Base-by-base conservation (phyloP, 2,797 vertebrate species). In the Megaceryle alcyon region DNA sequence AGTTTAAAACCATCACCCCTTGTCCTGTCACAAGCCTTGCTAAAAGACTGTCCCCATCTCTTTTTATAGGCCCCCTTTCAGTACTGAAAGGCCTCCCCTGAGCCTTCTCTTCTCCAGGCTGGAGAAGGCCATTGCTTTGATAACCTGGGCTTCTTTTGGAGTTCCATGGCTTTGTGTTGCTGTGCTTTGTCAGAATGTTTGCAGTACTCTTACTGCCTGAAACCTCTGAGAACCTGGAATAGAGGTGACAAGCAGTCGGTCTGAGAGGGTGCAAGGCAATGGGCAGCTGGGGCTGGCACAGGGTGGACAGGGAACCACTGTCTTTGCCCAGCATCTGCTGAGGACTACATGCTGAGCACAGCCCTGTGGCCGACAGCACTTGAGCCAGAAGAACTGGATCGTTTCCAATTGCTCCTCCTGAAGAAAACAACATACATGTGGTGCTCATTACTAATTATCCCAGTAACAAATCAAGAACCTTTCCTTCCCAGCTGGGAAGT, bases 271-370 rank as follows among this genome's bases (percentile, higher is more conserved):
- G 28, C 1, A 22, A 37, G 33, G 2, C 2, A 2, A 23, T 8
- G 17, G 37, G n/a, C 49, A 69, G 61, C 56, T 53, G 41, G 9
- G 60, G 13, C 26, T 61, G 21, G n/a, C 44, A 22, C 73, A 17
- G 57, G 11, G 51, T 0, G 4, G 35, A 21, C 1, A 1, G 46
- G 35, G 16, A 29, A 2, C 66, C 2, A 0, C 23, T 17, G 39
- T n/a, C n/a, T 28, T n/a, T 23, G 39, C 29, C 53, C n/a, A 17
- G 29, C 12, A 3, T 12, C 37, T 16, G 8, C 61, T 8, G 26
- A 12, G 17, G 15, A 3, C 25, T 9, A 14, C 2, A 0, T 19
- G 7, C 22, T 18, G 13, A 3, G 4, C 57, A 17, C 22, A 0
- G 8, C 35, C 77, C n/a, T 21, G 19, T 31, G 14, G 17, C 4